Percentiles rank a stretch among this genome's conserved stretches.
Evolutionary conservation across 2,113 vertebrate species (phyloP).

Genomic region (Pavo muticus): DNA sequence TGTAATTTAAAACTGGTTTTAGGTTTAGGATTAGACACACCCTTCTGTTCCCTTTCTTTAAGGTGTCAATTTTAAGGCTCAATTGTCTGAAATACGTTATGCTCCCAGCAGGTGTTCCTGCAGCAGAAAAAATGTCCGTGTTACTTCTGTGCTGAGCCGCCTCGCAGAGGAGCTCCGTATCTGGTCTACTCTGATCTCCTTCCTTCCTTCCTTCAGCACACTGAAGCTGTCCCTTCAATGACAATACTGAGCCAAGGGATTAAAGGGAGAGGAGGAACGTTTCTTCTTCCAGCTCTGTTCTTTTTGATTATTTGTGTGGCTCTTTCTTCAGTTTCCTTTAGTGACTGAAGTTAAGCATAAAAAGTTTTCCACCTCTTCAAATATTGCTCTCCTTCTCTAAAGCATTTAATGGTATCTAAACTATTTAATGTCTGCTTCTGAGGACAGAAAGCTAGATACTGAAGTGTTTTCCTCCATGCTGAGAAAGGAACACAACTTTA

Average conservation of each 20-base stretch:
- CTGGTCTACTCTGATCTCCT: background rate
- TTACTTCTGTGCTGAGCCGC: background rate
- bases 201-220: background rate
- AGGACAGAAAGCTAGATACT: background rate
- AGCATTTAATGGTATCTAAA: background rate
- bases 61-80: background rate
- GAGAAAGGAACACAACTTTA: background rate
- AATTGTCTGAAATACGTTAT: background rate
- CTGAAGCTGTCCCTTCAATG: background rate
- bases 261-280: background rate
- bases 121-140: background rate
- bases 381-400: background rate
- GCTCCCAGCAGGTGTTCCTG: background rate
- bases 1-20: background rate
- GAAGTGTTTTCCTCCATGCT: background rate
- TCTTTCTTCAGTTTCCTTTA: background rate
- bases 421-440: background rate
- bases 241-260: background rate
- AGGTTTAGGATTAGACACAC: background rate
- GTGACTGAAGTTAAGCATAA: background rate
- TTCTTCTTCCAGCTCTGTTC: constrained; percentile 18
- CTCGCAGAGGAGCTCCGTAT: background rate
- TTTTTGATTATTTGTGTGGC: background rate
- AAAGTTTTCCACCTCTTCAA: background rate
- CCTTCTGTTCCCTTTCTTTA: background rate